Percentiles rank a stretch among this genome's conserved stretches.
Conservation (phyloP, 2,888 invertebrate species). For the Cheilosia grossa region DNA sequence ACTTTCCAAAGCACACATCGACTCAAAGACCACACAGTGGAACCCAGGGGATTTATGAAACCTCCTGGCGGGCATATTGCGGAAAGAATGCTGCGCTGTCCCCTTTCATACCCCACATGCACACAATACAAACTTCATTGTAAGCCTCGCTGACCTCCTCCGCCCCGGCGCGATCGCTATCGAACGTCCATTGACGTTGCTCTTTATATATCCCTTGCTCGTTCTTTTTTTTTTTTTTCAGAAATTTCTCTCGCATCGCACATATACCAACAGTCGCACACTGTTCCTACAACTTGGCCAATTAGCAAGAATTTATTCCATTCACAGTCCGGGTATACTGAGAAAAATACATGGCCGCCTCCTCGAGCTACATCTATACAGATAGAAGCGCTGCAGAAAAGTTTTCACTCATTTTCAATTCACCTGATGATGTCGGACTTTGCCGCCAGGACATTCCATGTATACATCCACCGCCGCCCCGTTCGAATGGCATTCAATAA, state of each 20-base stretch:
- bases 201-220: neutral
- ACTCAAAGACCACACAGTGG: no score
- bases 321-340: conserved; percentile 40
- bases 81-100: no score
- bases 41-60: no score
- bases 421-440: conserved; percentile 67
- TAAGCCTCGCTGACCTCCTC: no score
- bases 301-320: conserved; percentile 73
- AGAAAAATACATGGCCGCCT: conserved; percentile 47
- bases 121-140: no score
- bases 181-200: neutral
- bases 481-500: conserved; percentile 71
- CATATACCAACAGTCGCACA: conserved; percentile 48
- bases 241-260: conserved; percentile 32
- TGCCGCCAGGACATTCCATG: conserved; percentile 45
- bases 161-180: no score
- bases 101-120: no score
- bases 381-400: conserved; percentile 38
- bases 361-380: conserved; percentile 26
- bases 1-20: no score
- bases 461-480: neutral
- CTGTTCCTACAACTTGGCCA: conserved; percentile 61
- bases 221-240: conserved; percentile 17
- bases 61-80: no score
- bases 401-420: conserved; percentile 72